Evolutionary conservation across 2,113 vertebrate species (phyloP).

Genomic region (Danio rerio): DNA sequence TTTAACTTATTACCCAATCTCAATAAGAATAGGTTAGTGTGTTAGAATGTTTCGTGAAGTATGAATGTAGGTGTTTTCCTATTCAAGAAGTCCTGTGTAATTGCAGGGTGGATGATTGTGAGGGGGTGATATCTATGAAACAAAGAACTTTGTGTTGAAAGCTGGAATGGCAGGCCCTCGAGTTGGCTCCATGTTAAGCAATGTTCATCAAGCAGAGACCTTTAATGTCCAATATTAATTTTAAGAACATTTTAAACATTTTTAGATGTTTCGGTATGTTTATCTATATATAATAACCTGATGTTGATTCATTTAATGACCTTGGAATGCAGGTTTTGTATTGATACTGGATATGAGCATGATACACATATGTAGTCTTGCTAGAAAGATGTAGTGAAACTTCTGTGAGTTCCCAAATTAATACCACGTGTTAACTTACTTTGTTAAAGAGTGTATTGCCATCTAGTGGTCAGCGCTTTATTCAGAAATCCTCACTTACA

Average conservation of each 20-base stretch:
- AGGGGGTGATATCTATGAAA: constrained; percentile 60
- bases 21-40: too few relatives aligned
- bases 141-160: constrained; percentile 62
- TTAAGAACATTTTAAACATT: background rate
- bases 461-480: constrained; percentile 67
- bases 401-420: constrained; percentile 10
- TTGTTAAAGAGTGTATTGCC: constrained; percentile 56
- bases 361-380: background rate
- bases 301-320: background rate
- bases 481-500: background rate
- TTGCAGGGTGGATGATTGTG: constrained; percentile 50
- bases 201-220: background rate
- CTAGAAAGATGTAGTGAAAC: constrained; percentile 1
- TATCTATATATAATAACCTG: background rate
- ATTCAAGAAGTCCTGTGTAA: constrained; percentile 57
- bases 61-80: constrained; percentile 51
- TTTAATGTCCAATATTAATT: background rate
- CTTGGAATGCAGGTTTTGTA: background rate
- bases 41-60: constrained; percentile 8
- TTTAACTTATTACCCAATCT: background rate
- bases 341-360: background rate
- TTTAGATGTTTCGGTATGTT: background rate
- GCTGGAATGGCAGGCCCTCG: constrained; percentile 52
- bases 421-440: background rate
- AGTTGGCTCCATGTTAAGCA: constrained; percentile 23